These are phyloP conservation scores for Triops longicaudatus DNA, from an alignment of 1,140 invertebrate genomes.

Conservation along the genomic window DNA sequence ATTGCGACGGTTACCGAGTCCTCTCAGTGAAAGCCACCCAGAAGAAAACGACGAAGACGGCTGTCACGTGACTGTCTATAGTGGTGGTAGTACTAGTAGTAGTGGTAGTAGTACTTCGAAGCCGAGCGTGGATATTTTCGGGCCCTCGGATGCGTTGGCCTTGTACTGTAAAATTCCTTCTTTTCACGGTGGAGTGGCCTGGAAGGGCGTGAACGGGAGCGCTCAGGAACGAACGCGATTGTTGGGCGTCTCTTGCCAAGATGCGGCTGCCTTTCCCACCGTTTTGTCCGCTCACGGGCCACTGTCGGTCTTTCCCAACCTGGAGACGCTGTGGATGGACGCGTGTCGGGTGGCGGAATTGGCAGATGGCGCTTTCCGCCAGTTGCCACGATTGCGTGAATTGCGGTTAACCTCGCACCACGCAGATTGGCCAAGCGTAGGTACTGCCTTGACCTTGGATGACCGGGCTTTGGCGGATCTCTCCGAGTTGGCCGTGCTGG, in stretches of 20 bases:
- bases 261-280: slow-evolving; percentile 24
- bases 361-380: slow-evolving; percentile 64
- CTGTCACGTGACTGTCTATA: not conserved
- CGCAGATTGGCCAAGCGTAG: slow-evolving; percentile 61
- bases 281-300: slow-evolving; percentile 17
- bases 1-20: not conserved
- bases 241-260: slow-evolving; percentile 20
- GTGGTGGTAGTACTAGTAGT: not conserved
- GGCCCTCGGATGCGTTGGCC: not conserved
- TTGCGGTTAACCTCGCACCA: slow-evolving; percentile 66
- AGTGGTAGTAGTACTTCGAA: not conserved
- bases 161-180: slow-evolving; percentile 15
- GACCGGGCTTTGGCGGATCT: slow-evolving; percentile 59
- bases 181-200: not conserved
- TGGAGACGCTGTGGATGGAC: slow-evolving; percentile 49
- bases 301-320: slow-evolving; percentile 17
- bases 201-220: slow-evolving; percentile 1
- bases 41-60: not conserved
- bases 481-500: slow-evolving; percentile 63
- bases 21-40: not conserved
- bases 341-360: slow-evolving; percentile 70
- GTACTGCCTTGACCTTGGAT: slow-evolving; percentile 54
- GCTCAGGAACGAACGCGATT: slow-evolving; percentile 15
- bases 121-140: not conserved
- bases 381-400: slow-evolving; percentile 61